Base-by-base conservation (phyloP, 2,888 invertebrate genomes). In the Psococerastis gibbosa region DNA sequence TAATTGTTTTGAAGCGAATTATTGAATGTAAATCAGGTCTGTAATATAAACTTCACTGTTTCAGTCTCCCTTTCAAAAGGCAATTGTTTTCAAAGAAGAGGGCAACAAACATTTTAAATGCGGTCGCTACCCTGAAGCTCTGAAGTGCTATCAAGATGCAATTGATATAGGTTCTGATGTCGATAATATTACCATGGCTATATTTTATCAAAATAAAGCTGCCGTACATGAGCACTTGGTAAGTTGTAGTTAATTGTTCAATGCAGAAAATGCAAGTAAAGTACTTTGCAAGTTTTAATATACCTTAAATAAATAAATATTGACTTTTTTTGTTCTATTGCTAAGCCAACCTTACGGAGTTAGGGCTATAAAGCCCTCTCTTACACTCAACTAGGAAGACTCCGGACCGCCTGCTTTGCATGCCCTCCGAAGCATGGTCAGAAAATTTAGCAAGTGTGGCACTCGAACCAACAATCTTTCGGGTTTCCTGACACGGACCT, bases 151-250 rank as follows among this genome's bases (percentile, higher is more conserved):
- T 59, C 82, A 84, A 53, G 81, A 83, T 64, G 97, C 97, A 1
- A 95, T 98, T 43, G 85, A 89, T 52, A 69, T 80, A 23, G 92
- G 92, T 55, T 82, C 87, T 0, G 64, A 68, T 48, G 72, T 81
- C 45, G 73, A 78, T 52, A 67, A 67, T 20, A 69, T 70, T 1
- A 87, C 85, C 52, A 64, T 91, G 44, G 79, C 94, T 1, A 91
- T 87, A 13, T 91, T 87, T 62, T 91, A 89, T 61, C 95, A 95
- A 61, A 95, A 95, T 59, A 75, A 92, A 53, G 95, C 94, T 9
- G 95, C 94, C 13, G 85, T 91, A 34, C 87, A 88, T 61, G 94
- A 94, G 61, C 84, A 89, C 61, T 65, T 91, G 56, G 74, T 73
- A 59, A 58, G 45, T 51, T 32, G 17, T 22, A 22, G 23, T 33